Evolutionary conservation across 2,888 invertebrate genomes (phyloP).

Genomic region (Athrips mouffetella): DNA sequence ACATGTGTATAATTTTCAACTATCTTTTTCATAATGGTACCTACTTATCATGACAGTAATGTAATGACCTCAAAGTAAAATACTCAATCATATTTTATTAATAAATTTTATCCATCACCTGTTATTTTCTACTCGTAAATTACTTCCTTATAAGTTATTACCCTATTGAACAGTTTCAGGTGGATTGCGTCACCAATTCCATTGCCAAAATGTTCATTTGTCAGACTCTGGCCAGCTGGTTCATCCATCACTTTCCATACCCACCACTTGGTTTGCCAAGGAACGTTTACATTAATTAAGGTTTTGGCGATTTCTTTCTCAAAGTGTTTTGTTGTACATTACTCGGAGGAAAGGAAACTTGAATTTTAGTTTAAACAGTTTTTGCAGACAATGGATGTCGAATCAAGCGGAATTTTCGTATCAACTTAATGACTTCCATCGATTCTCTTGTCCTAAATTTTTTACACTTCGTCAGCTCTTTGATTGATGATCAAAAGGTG

Average conservation of each 20-base stretch:
- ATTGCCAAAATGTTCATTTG: conserved; percentile 30
- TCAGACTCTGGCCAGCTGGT: conserved; percentile 30
- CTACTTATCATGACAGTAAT: too few species aligned
- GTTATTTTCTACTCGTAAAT: too few species aligned
- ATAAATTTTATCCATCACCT: too few species aligned
- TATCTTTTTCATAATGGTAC: too few species aligned
- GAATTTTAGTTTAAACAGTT: too few species aligned
- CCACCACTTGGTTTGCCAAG: conserved; percentile 41
- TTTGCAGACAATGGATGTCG: not conserved
- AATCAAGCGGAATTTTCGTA: not conserved
- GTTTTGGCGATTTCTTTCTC: conserved; percentile 14
- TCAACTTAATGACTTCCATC: conserved; percentile 34
- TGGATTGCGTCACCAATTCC: not conserved
- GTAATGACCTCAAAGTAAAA: too few species aligned
- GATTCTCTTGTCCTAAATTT: conserved; percentile 38
- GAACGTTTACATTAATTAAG: conserved; percentile 20
- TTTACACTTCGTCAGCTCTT: conserved; percentile 40
- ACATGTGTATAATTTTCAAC: too few species aligned
- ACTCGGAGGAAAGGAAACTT: too few species aligned
- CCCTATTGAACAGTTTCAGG: conserved; percentile 29
- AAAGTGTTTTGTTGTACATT: too few species aligned
- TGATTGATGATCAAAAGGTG: conserved; percentile 57
- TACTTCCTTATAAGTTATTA: conserved; percentile 22
- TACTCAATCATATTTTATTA: too few species aligned
- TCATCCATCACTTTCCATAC: conserved; percentile 41